Percentiles rank a stretch among this genome's conserved stretches.
Conservation (phyloP, 37 sponge, comb jelly and placozoan species). For the Tethya wilhelma region DNA sequence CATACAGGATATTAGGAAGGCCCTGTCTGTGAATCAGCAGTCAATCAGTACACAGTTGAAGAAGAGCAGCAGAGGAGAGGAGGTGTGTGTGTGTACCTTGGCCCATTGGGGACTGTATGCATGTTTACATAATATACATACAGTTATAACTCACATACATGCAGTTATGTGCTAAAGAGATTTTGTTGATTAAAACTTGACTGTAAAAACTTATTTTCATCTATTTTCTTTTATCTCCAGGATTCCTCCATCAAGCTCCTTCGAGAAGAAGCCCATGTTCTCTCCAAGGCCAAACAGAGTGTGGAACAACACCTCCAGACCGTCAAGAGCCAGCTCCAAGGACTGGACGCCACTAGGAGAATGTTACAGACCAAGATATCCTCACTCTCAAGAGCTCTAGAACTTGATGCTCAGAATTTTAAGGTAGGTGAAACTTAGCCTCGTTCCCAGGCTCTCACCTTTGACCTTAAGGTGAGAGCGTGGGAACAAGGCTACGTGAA, state of each 20-base stretch:
- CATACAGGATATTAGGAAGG: constrained; percentile 50
- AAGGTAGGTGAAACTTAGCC: too few relatives aligned
- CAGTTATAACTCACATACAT: not conserved
- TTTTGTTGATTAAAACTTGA: not conserved
- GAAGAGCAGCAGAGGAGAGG: constrained; percentile 24
- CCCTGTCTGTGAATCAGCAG: constrained; percentile 61
- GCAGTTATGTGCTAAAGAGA: not conserved
- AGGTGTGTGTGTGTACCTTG: not conserved
- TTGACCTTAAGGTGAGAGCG: too few relatives aligned
- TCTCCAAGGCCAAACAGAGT: constrained; percentile 36
- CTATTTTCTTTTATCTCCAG: not conserved
- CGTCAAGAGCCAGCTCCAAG: constrained; percentile 39
- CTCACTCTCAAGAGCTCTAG: constrained; percentile 45
- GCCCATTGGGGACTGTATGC: not conserved
- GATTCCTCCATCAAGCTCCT: constrained; percentile 28
- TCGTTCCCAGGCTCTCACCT: too few relatives aligned
- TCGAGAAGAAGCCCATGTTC: constrained; percentile 33
- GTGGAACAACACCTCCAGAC: constrained; percentile 44
- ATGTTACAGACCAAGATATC: constrained; percentile 25
- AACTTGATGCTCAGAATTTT: constrained; percentile 64
- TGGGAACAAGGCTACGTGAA: too few relatives aligned
- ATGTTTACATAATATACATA: not conserved
- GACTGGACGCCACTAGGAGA: constrained; percentile 38
- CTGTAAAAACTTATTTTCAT: not conserved
- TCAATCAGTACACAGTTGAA: constrained; percentile 64